Conservation (phyloP, 2,888 invertebrate genomes). For the Parnassius orleans region DNA sequence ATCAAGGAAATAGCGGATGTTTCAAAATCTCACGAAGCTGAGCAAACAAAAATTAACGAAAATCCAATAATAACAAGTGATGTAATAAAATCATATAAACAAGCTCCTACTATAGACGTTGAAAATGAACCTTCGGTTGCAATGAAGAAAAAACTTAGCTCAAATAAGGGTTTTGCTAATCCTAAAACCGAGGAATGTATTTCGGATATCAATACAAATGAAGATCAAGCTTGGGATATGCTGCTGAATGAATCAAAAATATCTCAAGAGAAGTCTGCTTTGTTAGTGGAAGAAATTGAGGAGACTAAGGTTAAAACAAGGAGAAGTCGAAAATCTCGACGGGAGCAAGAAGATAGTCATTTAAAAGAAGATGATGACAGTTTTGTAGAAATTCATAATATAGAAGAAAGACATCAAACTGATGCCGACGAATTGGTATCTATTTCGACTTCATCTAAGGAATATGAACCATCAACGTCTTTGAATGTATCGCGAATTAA, state of each 20-base stretch:
- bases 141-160: conserved; percentile 30
- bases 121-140: conserved; percentile 26
- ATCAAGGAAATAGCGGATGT: conserved; percentile 3
- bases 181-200: conserved; percentile 33
- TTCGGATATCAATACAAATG: conserved; percentile 51
- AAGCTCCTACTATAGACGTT: conserved; percentile 17
- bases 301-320: conserved; percentile 61
- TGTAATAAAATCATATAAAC: neutral
- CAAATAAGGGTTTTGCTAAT: conserved; percentile 36
- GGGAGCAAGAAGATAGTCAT: conserved; percentile 54
- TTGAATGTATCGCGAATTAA: conserved; percentile 50
- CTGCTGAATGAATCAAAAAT: conserved; percentile 57
- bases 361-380: conserved; percentile 65
- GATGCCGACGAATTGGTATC: conserved; percentile 66
- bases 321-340: conserved; percentile 54
- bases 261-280: conserved; percentile 34
- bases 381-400: conserved; percentile 73
- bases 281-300: conserved; percentile 41
- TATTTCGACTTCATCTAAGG: conserved; percentile 64
- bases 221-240: conserved; percentile 74
- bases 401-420: conserved; percentile 61
- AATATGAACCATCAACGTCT: conserved; percentile 49
- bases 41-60: conserved; percentile 3
- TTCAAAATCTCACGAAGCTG: neutral
- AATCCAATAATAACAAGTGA: neutral